Conservation (phyloP, 2,888 invertebrate genomes). For the Yponomeuta plumbellus region DNA sequence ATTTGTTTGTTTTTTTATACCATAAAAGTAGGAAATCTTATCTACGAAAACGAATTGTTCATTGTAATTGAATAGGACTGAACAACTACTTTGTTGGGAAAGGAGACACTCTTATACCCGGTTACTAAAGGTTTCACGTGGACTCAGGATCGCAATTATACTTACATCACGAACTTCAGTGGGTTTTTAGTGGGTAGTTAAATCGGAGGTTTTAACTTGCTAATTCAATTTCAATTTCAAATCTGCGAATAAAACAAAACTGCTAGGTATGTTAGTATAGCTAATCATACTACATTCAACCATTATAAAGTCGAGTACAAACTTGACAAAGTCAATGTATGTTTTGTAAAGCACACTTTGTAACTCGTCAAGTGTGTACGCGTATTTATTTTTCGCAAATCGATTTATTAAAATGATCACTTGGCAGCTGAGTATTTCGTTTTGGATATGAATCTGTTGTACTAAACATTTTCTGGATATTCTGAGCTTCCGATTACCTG, state of each 20-base stretch:
- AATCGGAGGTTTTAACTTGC: too few relatives aligned
- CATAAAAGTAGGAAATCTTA: slow-evolving; percentile 1
- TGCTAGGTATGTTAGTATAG: too few relatives aligned
- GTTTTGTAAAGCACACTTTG: neutral
- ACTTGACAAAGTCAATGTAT: neutral
- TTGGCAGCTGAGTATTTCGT: slow-evolving; percentile 41
- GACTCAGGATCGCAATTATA: too few relatives aligned
- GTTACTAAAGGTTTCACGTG: too few relatives aligned
- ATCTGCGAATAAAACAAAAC: neutral
- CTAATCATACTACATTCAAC: neutral
- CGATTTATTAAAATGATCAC: slow-evolving; percentile 25
- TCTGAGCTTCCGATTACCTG: slow-evolving; percentile 50
- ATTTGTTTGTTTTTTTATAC: neutral
- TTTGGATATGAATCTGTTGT: slow-evolving; percentile 63
- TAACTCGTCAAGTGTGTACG: neutral
- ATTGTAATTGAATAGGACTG: neutral
- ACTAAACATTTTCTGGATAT: slow-evolving; percentile 51
- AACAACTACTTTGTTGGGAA: neutral
- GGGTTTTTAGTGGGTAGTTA: too few relatives aligned
- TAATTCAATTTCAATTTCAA: too few relatives aligned
- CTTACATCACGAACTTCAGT: too few relatives aligned
- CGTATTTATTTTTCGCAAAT: neutral
- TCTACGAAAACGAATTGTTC: neutral
- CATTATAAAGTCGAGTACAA: neutral
- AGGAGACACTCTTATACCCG: neutral